These are phyloP conservation scores for Drosophila nikananu DNA, from an alignment of 1,140 invertebrate species.

Conservation along the genomic window DNA sequence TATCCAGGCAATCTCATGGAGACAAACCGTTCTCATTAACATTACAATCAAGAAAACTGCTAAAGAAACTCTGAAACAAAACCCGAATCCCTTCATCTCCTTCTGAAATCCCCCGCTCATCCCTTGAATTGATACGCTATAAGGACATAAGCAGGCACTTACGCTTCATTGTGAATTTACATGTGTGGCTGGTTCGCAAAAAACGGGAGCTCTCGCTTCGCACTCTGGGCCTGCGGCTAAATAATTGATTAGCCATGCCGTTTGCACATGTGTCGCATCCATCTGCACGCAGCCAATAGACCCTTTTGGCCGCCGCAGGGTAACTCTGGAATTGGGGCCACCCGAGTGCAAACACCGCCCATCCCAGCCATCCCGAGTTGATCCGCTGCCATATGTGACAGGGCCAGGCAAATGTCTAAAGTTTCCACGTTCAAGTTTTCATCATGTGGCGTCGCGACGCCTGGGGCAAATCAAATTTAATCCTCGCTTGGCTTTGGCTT, in stretches of 20 bases:
- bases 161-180: conserved; percentile 43
- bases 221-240: conserved; percentile 16
- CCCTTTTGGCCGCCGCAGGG: conserved; percentile 18
- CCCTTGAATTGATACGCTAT: conserved; percentile 15
- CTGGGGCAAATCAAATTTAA: conserved; percentile 68
- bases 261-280: conserved; percentile 46
- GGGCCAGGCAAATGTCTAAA: conserved; percentile 42
- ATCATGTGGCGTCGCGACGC: conserved; percentile 37
- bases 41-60: background rate
- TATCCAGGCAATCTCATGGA: too few species aligned
- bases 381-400: conserved; percentile 59
- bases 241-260: conserved; percentile 43
- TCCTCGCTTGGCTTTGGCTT: conserved; percentile 7
- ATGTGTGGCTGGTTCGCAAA: conserved; percentile 25
- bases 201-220: conserved; percentile 5
- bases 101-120: background rate
- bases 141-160: conserved; percentile 25
- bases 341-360: conserved; percentile 39
- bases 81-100: background rate
- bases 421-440: conserved; percentile 57
- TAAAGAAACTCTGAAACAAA: background rate
- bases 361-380: background rate
- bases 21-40: background rate
- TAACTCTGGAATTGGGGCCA: conserved; percentile 47
- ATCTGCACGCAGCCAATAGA: conserved; percentile 35